Evolutionary conservation across 2,888 invertebrate species (phyloP).

Genomic region (Phyto melanocephala): DNA sequence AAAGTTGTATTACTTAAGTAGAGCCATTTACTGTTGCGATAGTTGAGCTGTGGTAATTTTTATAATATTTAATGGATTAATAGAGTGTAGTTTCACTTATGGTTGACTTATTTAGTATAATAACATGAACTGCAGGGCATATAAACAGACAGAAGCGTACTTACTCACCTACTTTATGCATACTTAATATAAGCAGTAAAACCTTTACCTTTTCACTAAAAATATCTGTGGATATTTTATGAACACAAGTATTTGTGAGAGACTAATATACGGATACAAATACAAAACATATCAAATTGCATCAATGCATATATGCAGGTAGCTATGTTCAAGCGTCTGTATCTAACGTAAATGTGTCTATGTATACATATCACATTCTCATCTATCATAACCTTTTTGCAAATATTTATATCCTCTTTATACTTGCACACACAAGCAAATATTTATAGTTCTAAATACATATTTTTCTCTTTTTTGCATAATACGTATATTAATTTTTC

Average conservation of each 20-base stretch:
- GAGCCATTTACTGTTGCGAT: too few relatives aligned
- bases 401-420: constrained; percentile 45
- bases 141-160: neutral
- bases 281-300: neutral
- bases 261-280: neutral
- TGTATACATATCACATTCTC: neutral
- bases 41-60: too few relatives aligned
- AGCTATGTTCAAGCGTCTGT: neutral
- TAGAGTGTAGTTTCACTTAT: too few relatives aligned
- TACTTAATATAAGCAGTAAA: constrained; percentile 15
- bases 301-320: neutral
- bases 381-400: constrained; percentile 49
- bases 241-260: neutral
- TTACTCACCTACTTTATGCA: neutral
- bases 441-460: constrained; percentile 3
- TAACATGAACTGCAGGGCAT: too few relatives aligned
- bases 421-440: neutral
- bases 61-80: too few relatives aligned
- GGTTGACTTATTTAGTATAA: too few relatives aligned
- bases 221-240: constrained; percentile 10
- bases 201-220: neutral
- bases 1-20: neutral
- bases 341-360: neutral
- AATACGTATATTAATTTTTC: constrained; percentile 16
- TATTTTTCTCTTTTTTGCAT: neutral